These are phyloP conservation scores for Streptopelia turtur DNA, from an alignment of 2,797 vertebrate species.

Conservation along the genomic window DNA sequence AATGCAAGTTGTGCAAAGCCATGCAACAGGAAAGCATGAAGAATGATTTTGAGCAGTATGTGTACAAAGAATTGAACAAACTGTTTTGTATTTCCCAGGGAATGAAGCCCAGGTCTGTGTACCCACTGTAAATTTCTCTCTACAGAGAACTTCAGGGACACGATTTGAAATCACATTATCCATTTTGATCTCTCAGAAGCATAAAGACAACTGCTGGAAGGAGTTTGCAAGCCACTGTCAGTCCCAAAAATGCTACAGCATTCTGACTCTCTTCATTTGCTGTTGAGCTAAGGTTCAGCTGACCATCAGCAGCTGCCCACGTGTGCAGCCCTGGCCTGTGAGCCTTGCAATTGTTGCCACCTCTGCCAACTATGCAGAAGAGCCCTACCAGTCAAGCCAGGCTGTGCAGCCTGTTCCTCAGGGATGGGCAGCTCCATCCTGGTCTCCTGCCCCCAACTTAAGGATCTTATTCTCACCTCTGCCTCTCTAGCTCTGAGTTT, in stretches of 20 bases:
- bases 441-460: neutral
- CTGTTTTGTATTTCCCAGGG: neutral
- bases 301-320: neutral
- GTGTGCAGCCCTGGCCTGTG: neutral
- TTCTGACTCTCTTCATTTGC: neutral
- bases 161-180: neutral
- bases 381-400: neutral
- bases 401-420: neutral
- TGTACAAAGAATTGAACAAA: neutral
- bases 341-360: neutral
- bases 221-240: accelerated
- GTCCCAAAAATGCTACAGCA: neutral
- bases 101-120: neutral
- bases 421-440: neutral
- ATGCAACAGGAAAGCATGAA: neutral
- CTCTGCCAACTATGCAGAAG: neutral
- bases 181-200: neutral
- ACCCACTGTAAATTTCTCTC: neutral
- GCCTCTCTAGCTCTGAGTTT: neutral
- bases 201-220: neutral
- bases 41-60: neutral
- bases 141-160: neutral
- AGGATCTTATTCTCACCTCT: neutral
- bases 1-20: neutral
- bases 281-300: neutral